Conservation (phyloP, 2,797 vertebrate genomes). For the Fratercula arctica region DNA sequence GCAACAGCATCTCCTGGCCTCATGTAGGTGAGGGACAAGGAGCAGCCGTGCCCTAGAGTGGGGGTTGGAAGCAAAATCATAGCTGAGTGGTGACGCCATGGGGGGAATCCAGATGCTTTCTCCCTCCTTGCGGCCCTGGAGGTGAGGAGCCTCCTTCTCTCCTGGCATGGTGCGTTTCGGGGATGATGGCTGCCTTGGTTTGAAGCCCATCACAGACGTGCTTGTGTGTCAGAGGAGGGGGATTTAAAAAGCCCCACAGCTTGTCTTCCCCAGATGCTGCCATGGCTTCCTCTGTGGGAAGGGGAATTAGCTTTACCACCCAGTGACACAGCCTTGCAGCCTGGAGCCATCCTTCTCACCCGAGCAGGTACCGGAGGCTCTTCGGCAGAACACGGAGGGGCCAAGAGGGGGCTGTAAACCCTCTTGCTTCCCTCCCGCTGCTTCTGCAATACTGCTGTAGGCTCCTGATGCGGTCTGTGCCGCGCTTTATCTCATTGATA, state of each 20-base stretch:
- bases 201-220: not conserved
- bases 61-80: not conserved
- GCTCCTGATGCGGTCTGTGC: not conserved
- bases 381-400: rapidly evolving
- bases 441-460: not conserved
- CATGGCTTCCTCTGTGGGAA: rapidly evolving
- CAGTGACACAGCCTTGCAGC: not conserved
- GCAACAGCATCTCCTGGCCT: not conserved
- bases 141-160: not conserved
- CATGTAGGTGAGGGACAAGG: not conserved
- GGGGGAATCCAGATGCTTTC: rapidly evolving
- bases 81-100: rapidly evolving
- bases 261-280: rapidly evolving
- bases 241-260: not conserved
- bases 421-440: not conserved
- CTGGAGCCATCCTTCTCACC: not conserved
- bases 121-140: not conserved
- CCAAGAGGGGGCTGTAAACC: not conserved
- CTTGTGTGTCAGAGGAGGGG: not conserved
- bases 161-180: rapidly evolving
- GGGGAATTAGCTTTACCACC: not conserved
- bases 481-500: not conserved
- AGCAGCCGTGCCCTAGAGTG: not conserved
- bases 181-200: not conserved
- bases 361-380: not conserved